A percentile compares a stretch with the other conserved stretches of the same genome.
Evolutionary conservation across 1,140 invertebrate species (phyloP).

Genomic region (Vollenhovia emeryi): DNA sequence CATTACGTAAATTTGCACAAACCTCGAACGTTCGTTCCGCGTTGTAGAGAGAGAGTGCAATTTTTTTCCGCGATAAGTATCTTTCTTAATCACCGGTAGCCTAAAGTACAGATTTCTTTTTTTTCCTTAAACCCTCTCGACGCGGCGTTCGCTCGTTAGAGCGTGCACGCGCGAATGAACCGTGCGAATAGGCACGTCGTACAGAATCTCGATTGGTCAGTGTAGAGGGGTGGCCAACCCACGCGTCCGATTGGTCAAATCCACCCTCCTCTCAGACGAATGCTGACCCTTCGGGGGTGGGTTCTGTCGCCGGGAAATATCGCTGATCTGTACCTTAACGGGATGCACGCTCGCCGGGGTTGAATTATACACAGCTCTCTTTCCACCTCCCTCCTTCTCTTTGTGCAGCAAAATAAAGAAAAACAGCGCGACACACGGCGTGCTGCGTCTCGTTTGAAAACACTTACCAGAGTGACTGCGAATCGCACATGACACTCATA

Average conservation of each 20-base stretch:
- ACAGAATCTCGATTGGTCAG: slow-evolving; percentile 83
- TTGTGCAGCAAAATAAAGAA: neutral
- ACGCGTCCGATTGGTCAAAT: slow-evolving; percentile 81
- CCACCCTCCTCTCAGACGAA: slow-evolving; percentile 78
- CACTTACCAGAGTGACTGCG: slow-evolving; percentile 22
- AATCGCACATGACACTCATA: slow-evolving; percentile 15
- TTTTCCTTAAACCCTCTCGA: no score
- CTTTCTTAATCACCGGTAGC: neutral
- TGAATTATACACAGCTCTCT: neutral
- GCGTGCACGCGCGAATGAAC: slow-evolving; percentile 50
- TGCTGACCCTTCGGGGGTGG: slow-evolving; percentile 80
- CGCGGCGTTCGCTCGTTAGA: slow-evolving; percentile 34
- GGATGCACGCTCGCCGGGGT: slow-evolving; percentile 20
- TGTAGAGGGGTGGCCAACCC: slow-evolving; percentile 79
- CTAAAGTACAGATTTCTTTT: neutral
- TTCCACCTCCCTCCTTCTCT: neutral
- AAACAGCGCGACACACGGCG: slow-evolving; percentile 11
- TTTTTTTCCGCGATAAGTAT: neutral
- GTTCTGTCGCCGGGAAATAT: slow-evolving; percentile 71
- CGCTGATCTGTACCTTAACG: slow-evolving; percentile 51
- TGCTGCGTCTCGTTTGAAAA: neutral
- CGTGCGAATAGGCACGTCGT: slow-evolving; percentile 66
- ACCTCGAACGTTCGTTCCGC: neutral
- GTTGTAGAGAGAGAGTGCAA: neutral
- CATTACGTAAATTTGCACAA: neutral